These are phyloP conservation scores for Tricholauxania praeusta DNA, from an alignment of 2,888 invertebrate genomes.

Conservation along the genomic window DNA sequence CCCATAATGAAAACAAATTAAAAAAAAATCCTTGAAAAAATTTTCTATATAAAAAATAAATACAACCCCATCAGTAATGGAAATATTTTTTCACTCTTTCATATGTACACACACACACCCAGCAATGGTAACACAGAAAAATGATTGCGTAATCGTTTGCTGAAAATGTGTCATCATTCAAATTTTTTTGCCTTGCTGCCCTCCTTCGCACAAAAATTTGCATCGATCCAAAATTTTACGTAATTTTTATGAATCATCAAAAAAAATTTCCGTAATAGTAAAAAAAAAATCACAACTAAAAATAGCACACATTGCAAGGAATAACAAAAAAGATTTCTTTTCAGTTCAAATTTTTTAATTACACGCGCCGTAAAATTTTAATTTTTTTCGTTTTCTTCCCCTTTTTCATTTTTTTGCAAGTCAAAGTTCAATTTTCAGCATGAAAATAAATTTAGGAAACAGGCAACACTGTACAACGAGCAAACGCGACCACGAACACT, in stretches of 20 bases:
- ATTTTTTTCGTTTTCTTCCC: not conserved
- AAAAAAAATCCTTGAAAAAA: too few relatives aligned
- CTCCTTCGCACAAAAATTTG: constrained; percentile 37
- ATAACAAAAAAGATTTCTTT: too few relatives aligned
- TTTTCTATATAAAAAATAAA: too few relatives aligned
- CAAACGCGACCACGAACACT: constrained; percentile 40
- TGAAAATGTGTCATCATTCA: constrained; percentile 58
- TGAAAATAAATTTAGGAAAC: not conserved
- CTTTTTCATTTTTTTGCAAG: constrained; percentile 31
- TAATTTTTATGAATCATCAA: constrained; percentile 27
- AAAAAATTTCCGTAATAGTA: not conserved
- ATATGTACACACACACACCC: too few relatives aligned
- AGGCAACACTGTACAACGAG: constrained; percentile 28
- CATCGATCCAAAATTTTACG: constrained; percentile 30
- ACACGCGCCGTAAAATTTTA: not conserved
- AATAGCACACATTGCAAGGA: too few relatives aligned
- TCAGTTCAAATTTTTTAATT: not conserved
- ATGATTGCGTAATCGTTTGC: constrained; percentile 57
- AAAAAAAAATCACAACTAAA: too few relatives aligned
- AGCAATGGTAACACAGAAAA: too few relatives aligned
- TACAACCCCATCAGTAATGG: too few relatives aligned
- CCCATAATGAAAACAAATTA: not conserved
- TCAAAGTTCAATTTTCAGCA: constrained; percentile 52
- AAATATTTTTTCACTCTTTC: too few relatives aligned
- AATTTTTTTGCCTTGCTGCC: constrained; percentile 38